Evolutionary conservation across 2,113 vertebrate genomes (phyloP).

Genomic region (Carettochelys insculpta): DNA sequence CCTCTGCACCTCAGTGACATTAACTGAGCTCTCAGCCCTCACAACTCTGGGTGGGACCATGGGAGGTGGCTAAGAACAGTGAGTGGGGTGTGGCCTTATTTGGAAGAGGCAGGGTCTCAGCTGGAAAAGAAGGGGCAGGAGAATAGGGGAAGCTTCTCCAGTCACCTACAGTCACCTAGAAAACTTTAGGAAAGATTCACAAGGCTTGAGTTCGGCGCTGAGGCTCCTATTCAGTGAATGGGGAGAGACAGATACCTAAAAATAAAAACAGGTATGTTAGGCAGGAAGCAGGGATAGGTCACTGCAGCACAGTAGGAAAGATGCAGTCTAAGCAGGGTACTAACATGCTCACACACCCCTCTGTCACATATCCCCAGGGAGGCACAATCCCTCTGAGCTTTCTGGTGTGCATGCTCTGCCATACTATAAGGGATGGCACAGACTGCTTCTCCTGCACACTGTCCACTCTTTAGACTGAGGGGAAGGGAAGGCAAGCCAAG

Average conservation of each 20-base stretch:
- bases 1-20: too few relatives aligned
- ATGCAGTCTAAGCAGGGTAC: too few relatives aligned
- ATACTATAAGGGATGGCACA: background rate
- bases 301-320: too few relatives aligned
- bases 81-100: too few relatives aligned
- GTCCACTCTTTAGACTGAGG: background rate
- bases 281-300: too few relatives aligned
- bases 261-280: background rate
- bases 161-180: background rate
- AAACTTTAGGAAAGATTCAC: background rate
- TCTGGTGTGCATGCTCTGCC: background rate
- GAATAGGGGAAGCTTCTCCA: too few relatives aligned
- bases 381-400: accelerated
- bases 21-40: too few relatives aligned
- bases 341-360: too few relatives aligned
- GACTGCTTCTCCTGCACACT: background rate
- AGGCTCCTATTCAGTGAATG: background rate
- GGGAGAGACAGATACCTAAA: background rate
- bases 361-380: background rate
- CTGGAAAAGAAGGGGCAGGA: too few relatives aligned
- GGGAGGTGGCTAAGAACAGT: too few relatives aligned
- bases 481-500: background rate
- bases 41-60: too few relatives aligned
- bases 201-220: background rate
- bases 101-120: too few relatives aligned